Conservation (phyloP, 2,797 vertebrate species). For the Enteromius trimaculatus region DNA sequence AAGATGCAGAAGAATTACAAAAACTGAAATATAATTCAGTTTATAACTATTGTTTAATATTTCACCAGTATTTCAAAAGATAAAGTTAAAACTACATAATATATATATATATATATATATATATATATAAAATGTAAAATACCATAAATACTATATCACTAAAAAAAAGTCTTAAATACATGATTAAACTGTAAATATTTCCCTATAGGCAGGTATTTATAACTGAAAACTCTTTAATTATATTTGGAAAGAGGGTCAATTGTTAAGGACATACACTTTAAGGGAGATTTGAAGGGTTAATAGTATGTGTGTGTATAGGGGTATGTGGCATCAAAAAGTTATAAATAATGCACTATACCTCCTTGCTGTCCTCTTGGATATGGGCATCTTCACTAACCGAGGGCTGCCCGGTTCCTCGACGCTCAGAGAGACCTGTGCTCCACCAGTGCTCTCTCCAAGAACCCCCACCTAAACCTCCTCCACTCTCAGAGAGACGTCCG, state of each 20-base stretch:
- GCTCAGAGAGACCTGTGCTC: slow-evolving; percentile 80
- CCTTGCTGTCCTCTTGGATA: slow-evolving; percentile 64
- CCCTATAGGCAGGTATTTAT: not conserved
- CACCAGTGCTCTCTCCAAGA: slow-evolving; percentile 90
- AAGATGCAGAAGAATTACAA: not conserved
- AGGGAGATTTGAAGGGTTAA: not conserved
- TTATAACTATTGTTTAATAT: not conserved
- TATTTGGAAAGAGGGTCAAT: not conserved
- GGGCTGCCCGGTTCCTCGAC: slow-evolving; percentile 70
- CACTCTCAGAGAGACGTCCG: slow-evolving; percentile 78
- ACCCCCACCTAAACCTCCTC: slow-evolving; percentile 63
- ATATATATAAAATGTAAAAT: not conserved
- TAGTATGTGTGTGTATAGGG: not conserved
- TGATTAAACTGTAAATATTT: too few species aligned
- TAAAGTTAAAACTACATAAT: not conserved
- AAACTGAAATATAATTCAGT: not conserved
- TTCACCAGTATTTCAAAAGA: not conserved
- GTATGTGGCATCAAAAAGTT: not conserved
- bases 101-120: not conserved
- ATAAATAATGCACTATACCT: slow-evolving; percentile 56
- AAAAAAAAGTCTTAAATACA: too few species aligned
- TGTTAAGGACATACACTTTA: not conserved
- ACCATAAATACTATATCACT: too few species aligned
- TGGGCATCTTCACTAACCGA: slow-evolving; percentile 78
- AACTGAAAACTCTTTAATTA: not conserved